Evolutionary conservation across 2,888 invertebrate genomes (phyloP).

Genomic region (Orthonevra nobilis): DNA sequence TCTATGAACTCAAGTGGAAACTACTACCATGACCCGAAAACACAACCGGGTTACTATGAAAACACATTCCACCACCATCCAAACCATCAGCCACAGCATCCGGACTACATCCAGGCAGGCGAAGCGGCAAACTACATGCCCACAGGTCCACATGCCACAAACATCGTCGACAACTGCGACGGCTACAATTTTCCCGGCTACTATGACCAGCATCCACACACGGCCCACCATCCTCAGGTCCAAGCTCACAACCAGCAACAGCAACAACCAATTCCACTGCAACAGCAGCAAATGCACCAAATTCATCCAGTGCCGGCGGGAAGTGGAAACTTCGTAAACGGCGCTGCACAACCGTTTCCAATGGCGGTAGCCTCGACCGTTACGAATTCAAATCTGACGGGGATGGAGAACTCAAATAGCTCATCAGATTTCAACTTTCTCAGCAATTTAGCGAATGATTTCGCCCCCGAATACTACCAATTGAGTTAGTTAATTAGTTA

Average conservation of each 20-base stretch:
- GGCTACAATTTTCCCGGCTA: constrained; percentile 75
- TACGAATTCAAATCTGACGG: constrained; percentile 83
- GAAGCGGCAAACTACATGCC: constrained; percentile 56
- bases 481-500: constrained; percentile 78
- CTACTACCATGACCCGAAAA: constrained; percentile 78
- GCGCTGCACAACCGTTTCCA: constrained; percentile 71
- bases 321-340: constrained; percentile 70
- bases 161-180: constrained; percentile 76
- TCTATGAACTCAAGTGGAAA: constrained; percentile 75
- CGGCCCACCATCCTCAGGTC: constrained; percentile 78
- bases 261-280: constrained; percentile 80
- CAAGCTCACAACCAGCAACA: constrained; percentile 78
- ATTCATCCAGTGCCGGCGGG: constrained; percentile 62
- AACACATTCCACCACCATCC: constrained; percentile 73
- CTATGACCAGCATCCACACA: constrained; percentile 73
- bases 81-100: constrained; percentile 62
- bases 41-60: constrained; percentile 77
- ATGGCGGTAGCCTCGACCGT: constrained; percentile 73
- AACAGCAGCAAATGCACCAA: constrained; percentile 81
- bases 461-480: constrained; percentile 93
- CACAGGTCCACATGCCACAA: constrained; percentile 43
- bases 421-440: constrained; percentile 97
- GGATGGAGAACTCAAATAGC: constrained; percentile 91
- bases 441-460: constrained; percentile 94
- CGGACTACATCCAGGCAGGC: constrained; percentile 50